These are phyloP conservation scores for Tethea ocularis DNA, from an alignment of 2,888 invertebrate genomes.

Conservation along the genomic window DNA sequence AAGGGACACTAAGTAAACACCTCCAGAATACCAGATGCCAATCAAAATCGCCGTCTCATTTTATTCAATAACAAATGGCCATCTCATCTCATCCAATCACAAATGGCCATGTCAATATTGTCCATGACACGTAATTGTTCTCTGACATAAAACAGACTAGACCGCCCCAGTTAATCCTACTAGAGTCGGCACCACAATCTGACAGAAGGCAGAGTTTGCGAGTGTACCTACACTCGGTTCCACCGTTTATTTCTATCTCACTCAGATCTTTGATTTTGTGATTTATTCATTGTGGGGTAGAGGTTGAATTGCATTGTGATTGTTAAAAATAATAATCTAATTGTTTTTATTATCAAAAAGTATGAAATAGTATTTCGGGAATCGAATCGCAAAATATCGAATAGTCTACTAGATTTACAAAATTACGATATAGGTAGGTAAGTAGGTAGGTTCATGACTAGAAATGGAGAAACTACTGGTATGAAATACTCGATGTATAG, in stretches of 20 bases:
- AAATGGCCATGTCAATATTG: background rate
- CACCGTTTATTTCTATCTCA: background rate
- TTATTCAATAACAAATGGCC: background rate
- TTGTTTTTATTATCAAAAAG: background rate
- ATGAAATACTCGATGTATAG: too few relatives aligned
- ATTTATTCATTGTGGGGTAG: background rate
- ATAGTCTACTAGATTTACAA: too few relatives aligned
- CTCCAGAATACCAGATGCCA: background rate
- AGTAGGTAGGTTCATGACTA: too few relatives aligned
- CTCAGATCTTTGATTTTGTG: background rate
- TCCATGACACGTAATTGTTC: conserved; percentile 39
- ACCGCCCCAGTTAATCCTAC: conserved; percentile 61
- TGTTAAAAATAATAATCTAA: background rate
- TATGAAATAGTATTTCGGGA: background rate
- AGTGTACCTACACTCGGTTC: conserved; percentile 21
- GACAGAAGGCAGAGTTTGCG: conserved; percentile 57
- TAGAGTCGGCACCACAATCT: conserved; percentile 61
- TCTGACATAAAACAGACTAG: conserved; percentile 34
- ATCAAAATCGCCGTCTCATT: background rate
- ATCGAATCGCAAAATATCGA: too few relatives aligned
- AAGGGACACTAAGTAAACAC: too few relatives aligned
- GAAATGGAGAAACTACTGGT: too few relatives aligned
- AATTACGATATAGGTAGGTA: too few relatives aligned
- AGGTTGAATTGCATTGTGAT: background rate
- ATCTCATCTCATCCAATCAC: background rate